Evolutionary conservation across 2,113 vertebrate species (phyloP), one percentile per base, ranked within the genome.

Genomic region (Gorsachius goisagi): DNA sequence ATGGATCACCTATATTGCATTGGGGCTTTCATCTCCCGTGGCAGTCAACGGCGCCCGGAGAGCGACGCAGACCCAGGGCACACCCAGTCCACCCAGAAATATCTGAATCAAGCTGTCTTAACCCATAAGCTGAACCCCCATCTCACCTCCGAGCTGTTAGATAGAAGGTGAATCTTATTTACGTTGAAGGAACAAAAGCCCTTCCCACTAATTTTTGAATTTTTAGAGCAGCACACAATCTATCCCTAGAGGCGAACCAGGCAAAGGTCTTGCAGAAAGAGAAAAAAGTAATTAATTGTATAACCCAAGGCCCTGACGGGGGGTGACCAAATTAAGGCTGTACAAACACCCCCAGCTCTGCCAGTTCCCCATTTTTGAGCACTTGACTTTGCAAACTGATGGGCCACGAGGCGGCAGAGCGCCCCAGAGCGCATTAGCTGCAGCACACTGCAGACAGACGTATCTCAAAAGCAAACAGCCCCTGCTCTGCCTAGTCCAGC

Each of bases 241-340:
- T 0, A 1, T 5, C 59, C 60, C 50, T 7, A 6, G 23, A 71
- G 27, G 5, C 0, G 0, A 60, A 60, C 2, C 49, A 45, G 16
- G 16, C 21, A 27, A 71, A 86, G 66, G 24, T 6, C 3, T 50
- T 3, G 11, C 28, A 73, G 16, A 52, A 45, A n/a, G 53, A 60
- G 20, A 2, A 30, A 79, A 24, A 77, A 21, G 2, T 3, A 84
- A 35, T 17, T 5, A 16, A 20, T 3, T 0, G 1, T 15, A 49
- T 5, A 49, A 77, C 15, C 28, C 39, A 4, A 83, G 53, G 72
- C 45, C 20, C 16, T 28, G 37, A 35, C 20, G 39, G 41, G 55
- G 50, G 35, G 37, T 26, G 66, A 44, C 15, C n/a, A n/a, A 58
- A 62, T 3, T 44, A 2, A 32, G 9, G 69, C 32, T n/a, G 32